Percentiles rank a stretch among this genome's conserved stretches.
phyloP scores from a whole-genome alignment of 2,888 invertebrate genomes.

The Epinotia brunnichana region DNA sequence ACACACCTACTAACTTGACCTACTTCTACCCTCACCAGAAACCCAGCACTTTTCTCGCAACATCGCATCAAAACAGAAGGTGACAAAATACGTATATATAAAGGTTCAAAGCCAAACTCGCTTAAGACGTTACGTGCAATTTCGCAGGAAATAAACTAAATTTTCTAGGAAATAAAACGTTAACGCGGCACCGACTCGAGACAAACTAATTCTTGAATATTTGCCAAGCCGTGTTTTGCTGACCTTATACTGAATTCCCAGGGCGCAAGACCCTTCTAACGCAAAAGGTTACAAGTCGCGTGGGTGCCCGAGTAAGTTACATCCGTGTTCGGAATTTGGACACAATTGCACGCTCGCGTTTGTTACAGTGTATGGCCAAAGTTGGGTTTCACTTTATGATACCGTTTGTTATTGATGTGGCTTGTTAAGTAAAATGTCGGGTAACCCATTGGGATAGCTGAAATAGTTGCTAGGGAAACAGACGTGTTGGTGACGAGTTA shows the following conservation, averaged over 20 bases:
- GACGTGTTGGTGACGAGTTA: background rate
- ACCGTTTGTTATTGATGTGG: constrained; percentile 31
- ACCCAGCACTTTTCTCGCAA: background rate
- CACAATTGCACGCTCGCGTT: constrained; percentile 35
- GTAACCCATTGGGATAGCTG: constrained; percentile 15
- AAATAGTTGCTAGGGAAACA: background rate
- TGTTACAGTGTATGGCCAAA: constrained; percentile 35
- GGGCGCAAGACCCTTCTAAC: background rate
- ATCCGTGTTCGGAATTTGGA: background rate
- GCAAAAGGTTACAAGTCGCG: constrained; percentile 9
- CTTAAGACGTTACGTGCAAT: constrained; percentile 25
- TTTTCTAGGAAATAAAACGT: constrained; percentile 41
- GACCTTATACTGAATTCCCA: constrained; percentile 31
- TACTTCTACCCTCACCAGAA: background rate
- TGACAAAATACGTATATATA: constrained; percentile 6
- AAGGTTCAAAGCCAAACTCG: background rate
- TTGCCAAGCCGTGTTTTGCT: constrained; percentile 41
- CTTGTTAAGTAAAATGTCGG: constrained; percentile 32
- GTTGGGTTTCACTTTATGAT: constrained; percentile 35
- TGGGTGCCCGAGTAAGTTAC: too few relatives aligned
- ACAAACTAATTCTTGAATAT: constrained; percentile 43
- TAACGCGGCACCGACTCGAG: constrained; percentile 37
- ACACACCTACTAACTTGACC: background rate
- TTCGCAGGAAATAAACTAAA: constrained; percentile 30
- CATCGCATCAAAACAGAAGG: background rate